Conservation (phyloP, 2,113 vertebrate genomes). For the Prunella fulvescens region DNA sequence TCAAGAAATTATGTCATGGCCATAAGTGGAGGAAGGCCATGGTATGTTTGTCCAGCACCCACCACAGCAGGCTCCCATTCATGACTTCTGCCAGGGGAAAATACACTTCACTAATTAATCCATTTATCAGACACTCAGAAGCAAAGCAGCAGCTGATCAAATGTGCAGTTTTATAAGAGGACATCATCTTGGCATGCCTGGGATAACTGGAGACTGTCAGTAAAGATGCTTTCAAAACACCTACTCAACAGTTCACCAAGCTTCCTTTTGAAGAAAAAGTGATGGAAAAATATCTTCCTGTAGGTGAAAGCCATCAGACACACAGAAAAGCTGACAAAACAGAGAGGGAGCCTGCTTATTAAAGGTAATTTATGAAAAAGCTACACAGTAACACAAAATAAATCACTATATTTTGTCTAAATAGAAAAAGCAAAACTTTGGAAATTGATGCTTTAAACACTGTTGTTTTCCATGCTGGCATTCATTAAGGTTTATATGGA, state of each 20-base stretch:
- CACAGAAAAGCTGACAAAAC: background rate
- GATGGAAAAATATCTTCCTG: background rate
- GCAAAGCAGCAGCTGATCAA: background rate
- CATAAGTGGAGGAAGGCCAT: rapidly evolving
- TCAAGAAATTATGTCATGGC: background rate
- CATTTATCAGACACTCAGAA: background rate
- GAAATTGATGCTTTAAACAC: background rate
- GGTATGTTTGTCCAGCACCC: too few relatives aligned
- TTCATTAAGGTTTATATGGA: background rate
- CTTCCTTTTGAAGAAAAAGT: background rate
- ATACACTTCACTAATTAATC: rapidly evolving
- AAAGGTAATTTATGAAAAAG: background rate
- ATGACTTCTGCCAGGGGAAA: background rate
- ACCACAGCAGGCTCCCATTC: background rate
- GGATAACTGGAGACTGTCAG: background rate
- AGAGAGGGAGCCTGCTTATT: background rate
- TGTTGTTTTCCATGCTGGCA: background rate
- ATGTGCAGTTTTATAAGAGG: background rate
- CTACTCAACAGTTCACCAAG: background rate
- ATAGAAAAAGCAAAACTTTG: background rate
- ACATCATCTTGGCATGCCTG: background rate
- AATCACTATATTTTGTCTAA: background rate
- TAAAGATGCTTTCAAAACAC: background rate
- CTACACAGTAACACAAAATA: background rate
- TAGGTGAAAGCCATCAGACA: background rate